A percentile compares a stretch with the other conserved stretches of the same genome.
These are phyloP conservation scores for Ichneumon xanthorius DNA, from an alignment of 2,888 invertebrate species.

Conservation along the genomic window DNA sequence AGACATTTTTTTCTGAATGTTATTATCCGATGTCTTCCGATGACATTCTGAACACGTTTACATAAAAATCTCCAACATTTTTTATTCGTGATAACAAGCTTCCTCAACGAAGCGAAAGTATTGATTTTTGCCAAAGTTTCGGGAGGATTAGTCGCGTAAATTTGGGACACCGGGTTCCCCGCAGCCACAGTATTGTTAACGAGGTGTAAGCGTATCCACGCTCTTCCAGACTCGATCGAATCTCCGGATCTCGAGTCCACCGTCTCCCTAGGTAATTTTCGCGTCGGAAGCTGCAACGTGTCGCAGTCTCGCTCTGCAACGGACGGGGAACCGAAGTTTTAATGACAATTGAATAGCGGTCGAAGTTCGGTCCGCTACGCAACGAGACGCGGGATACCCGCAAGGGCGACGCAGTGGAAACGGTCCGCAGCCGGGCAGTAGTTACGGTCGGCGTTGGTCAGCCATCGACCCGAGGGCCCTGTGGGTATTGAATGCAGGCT, in stretches of 20 bases:
- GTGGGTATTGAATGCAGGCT: constrained; percentile 52
- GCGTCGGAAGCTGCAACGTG: background rate
- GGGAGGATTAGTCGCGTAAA: too few species aligned
- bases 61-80: too few species aligned
- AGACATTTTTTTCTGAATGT: too few species aligned
- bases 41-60: too few species aligned
- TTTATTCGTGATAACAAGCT: too few species aligned
- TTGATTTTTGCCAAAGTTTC: too few species aligned
- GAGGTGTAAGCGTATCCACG: too few species aligned
- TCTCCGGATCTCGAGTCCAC: background rate
- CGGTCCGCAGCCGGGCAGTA: constrained; percentile 39
- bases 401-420: constrained; percentile 14
- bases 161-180: too few species aligned
- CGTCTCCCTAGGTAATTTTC: background rate
- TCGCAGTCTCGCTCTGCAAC: background rate
- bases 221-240: background rate
- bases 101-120: too few species aligned
- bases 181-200: too few species aligned
- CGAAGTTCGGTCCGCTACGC: constrained; percentile 30
- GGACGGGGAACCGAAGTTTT: constrained; percentile 14
- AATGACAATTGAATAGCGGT: constrained; percentile 50
- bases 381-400: constrained; percentile 53
- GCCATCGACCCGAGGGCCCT: constrained; percentile 50
- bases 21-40: too few species aligned
- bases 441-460: constrained; percentile 57